Evolutionary conservation across 2,113 vertebrate species (phyloP).

Genomic region (Acrocephalus arundinaceus): DNA sequence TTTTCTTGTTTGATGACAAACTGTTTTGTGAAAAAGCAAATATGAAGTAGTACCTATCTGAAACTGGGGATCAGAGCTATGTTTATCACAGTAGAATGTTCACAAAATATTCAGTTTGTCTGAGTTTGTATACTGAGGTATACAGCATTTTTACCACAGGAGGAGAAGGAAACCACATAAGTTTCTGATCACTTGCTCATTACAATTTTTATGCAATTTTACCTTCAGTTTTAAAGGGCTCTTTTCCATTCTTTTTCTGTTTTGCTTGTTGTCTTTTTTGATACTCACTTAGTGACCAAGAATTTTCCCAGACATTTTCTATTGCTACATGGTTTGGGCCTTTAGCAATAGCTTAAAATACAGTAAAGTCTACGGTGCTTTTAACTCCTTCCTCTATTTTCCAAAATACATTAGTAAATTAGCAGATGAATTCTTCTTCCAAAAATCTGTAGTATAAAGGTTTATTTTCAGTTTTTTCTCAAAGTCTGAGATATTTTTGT

Average conservation of each 20-base stretch:
- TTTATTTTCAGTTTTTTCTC: neutral
- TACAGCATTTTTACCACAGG: neutral
- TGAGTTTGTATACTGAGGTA: neutral
- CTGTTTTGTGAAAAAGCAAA: neutral
- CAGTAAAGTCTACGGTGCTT: neutral
- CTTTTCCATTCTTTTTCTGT: neutral
- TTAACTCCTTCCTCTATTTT: neutral
- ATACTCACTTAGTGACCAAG: neutral
- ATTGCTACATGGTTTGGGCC: neutral
- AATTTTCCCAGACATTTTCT: neutral
- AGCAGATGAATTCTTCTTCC: neutral
- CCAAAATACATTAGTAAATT: neutral
- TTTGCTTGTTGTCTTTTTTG: neutral
- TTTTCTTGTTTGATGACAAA: neutral
- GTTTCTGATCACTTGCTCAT: neutral
- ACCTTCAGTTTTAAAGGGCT: neutral
- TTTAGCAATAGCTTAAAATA: neutral
- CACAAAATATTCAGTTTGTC: neutral
- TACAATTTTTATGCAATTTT: neutral
- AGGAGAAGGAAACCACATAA: neutral
- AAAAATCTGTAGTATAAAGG: neutral
- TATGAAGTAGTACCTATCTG: neutral
- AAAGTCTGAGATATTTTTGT: neutral
- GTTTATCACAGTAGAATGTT: neutral
- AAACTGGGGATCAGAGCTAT: neutral